Evolutionary conservation across 2,888 invertebrate genomes (phyloP).

Genomic region (Caenorhabditis auriculariae): DNA sequence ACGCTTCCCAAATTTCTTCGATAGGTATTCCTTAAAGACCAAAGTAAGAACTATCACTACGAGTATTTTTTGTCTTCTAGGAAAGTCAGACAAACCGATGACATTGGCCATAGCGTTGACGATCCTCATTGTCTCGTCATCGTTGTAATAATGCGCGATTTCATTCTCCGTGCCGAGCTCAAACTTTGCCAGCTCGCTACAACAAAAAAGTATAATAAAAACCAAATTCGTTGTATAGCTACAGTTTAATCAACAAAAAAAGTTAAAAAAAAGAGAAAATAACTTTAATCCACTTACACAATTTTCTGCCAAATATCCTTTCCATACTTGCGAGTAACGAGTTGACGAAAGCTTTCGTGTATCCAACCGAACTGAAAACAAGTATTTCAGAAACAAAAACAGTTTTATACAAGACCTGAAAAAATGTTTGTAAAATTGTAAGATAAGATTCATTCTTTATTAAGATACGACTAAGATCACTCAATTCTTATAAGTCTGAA

Average conservation of each 20-base stretch:
- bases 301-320: constrained; percentile 59
- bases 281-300: constrained; percentile 37
- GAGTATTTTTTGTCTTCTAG: background rate
- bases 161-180: constrained; percentile 59
- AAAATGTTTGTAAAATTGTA: no score
- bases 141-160: constrained; percentile 58
- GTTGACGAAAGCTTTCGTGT: constrained; percentile 59
- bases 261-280: background rate
- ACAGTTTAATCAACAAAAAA: background rate
- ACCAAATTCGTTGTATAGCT: background rate
- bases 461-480: no score
- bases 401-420: no score
- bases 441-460: no score
- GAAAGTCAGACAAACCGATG: constrained; percentile 38
- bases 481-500: no score
- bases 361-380: constrained; percentile 60
- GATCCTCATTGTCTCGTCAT: constrained; percentile 58
- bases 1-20: constrained; percentile 63
- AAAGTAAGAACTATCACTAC: background rate
- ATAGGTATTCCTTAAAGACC: constrained; percentile 59
- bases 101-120: constrained; percentile 58
- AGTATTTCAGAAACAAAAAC: background rate
- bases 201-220: constrained; percentile 4
- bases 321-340: constrained; percentile 59
- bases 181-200: constrained; percentile 57